phyloP scores from a whole-genome alignment of 2,797 vertebrate genomes.

The Sphaeramia orbicularis region DNA sequence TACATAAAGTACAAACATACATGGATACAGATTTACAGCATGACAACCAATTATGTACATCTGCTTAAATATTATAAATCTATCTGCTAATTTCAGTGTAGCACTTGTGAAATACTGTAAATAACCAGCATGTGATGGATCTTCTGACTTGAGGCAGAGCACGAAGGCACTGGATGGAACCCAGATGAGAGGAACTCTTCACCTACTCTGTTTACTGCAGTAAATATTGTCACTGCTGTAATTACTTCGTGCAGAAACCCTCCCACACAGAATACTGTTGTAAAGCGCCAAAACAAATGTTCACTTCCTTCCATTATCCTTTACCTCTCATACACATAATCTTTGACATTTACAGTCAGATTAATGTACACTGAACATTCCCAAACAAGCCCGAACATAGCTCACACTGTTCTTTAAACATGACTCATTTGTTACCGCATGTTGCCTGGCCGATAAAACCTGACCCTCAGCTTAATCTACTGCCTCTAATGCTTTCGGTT shows the following conservation, averaged over 20 bases:
- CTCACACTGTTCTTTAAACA: no score
- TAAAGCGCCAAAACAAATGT: constrained; percentile 26
- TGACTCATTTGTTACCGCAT: constrained; percentile 15
- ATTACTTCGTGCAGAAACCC: background rate
- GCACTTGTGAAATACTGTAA: constrained; percentile 82
- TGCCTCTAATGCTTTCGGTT: background rate
- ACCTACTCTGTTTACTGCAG: constrained; percentile 13
- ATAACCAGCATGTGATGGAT: constrained; percentile 51
- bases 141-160: constrained; percentile 54
- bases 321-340: background rate
- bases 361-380: constrained; percentile 3
- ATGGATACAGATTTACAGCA: constrained; percentile 67
- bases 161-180: constrained; percentile 64
- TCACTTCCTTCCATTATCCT: constrained; percentile 5
- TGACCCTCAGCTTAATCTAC: background rate
- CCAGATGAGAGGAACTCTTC: constrained; percentile 32
- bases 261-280: constrained; percentile 2
- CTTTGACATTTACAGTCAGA: constrained; percentile 3
- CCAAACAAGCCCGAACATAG: constrained; percentile 3
- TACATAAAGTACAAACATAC: constrained; percentile 68
- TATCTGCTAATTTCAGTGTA: constrained; percentile 81
- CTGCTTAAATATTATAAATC: constrained; percentile 70
- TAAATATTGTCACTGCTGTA: constrained; percentile 9
- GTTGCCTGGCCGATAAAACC: background rate
- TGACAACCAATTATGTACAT: constrained; percentile 75